Conservation (phyloP, 1,140 invertebrate species). For the Meloidogyne floridensis region DNA sequence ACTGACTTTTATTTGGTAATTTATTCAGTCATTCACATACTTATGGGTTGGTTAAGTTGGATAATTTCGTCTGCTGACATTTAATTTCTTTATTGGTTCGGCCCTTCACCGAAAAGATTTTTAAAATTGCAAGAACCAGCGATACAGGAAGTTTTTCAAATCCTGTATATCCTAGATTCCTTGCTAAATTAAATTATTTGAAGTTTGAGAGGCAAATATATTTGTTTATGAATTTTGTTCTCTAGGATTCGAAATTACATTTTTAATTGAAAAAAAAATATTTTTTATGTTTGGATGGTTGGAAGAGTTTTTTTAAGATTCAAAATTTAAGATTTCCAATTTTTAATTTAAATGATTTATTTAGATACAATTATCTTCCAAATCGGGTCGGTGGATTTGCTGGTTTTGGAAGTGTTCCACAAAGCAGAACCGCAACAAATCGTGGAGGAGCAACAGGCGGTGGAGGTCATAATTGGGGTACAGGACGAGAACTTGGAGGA, state of each 20-base stretch:
- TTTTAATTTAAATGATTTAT: not conserved
- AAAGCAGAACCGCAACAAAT: conserved; percentile 38
- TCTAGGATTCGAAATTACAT: conserved; percentile 32
- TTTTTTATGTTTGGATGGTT: conserved; percentile 16
- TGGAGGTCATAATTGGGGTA: conserved; percentile 49
- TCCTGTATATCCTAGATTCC: conserved; percentile 23
- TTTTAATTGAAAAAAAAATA: conserved; percentile 23
- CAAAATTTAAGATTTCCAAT: too few relatives aligned
- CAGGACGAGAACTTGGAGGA: conserved; percentile 50
- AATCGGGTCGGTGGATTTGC: conserved; percentile 49
- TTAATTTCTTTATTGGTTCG: too few relatives aligned
- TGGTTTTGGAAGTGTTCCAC: conserved; percentile 54
- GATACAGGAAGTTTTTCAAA: conserved; percentile 5
- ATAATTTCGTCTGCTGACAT: too few relatives aligned
- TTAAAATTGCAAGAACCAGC: conserved; percentile 23
- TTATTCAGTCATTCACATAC: not conserved
- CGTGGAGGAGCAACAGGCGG: conserved; percentile 31
- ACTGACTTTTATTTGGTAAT: not conserved
- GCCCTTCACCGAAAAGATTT: not conserved
- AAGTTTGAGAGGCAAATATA: conserved; percentile 9
- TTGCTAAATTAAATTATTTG: conserved; percentile 14
- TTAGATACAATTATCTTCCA: conserved; percentile 53
- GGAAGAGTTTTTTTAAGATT: too few relatives aligned
- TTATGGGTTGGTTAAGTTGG: too few relatives aligned
- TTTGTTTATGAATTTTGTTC: not conserved